These are phyloP conservation scores for Aradophagus sp. DNA, from an alignment of 1,140 invertebrate species.

Conservation along the genomic window DNA sequence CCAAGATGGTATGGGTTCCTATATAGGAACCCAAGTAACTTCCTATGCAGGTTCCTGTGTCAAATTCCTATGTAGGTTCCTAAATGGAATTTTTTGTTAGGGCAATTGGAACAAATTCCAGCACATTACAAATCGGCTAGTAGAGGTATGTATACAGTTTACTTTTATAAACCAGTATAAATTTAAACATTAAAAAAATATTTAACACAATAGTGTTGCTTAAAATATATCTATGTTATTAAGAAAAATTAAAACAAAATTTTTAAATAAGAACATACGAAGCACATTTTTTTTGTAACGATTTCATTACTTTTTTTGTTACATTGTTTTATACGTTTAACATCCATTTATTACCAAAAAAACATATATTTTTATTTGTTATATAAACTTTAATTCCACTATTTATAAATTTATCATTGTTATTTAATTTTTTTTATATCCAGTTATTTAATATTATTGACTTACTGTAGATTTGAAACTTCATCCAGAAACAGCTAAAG, in stretches of 20 bases:
- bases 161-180: too few relatives aligned
- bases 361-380: too few relatives aligned
- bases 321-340: too few relatives aligned
- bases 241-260: not conserved
- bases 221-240: not conserved
- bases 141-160: not conserved
- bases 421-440: slow-evolving; percentile 1
- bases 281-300: not conserved
- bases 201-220: not conserved
- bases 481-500: not conserved
- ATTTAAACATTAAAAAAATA: not conserved
- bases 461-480: not conserved
- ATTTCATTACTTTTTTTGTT: not conserved
- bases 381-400: not conserved
- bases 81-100: too few relatives aligned
- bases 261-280: not conserved
- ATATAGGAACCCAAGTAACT: too few relatives aligned
- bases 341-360: too few relatives aligned
- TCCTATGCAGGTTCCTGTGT: too few relatives aligned
- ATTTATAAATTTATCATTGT: not conserved
- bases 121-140: slow-evolving; percentile 2
- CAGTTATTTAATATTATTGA: slow-evolving; percentile 7
- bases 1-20: too few relatives aligned
- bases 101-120: not conserved
- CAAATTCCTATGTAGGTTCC: too few relatives aligned